Base-by-base conservation (phyloP, 2,888 invertebrate genomes). In the Eupithecia vulgata region DNA sequence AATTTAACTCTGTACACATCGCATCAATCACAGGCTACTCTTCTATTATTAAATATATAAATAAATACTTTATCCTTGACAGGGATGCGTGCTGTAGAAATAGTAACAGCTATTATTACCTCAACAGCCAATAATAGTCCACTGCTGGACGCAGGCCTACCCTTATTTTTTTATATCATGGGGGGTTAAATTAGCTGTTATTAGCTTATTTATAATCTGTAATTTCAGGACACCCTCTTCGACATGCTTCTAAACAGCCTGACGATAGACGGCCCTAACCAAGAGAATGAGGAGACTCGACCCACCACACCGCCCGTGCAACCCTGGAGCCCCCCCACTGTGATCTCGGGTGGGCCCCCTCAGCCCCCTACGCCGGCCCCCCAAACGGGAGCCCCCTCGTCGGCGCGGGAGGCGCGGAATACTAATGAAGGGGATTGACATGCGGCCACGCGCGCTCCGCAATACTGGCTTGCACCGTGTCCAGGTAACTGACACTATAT, bases 231-330 rank as follows among this genome's bases (percentile, higher is more conserved):
- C 79, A 90, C 91, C 25, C 83, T 94, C 42, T 93, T 94, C 85
- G 93, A 94, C 82, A 92, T 94, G 87, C 84, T 94, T 42, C 84
- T 94, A 66, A 91, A 90, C 85, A 92, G 90, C 75, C 82, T 94
- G 69, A 86, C 91, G 2, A 80, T 92, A 62, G 93, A 93, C 57
- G 83, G 87, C 7, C 59, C 67, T 68, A 75, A 74, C 77, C 75
- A 68, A 77, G 68, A 74, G 75, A 79, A 79, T 65, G 81, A 79
- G 62, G 82, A 83, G 67, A 77, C 84, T 74, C 85, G 85, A 15
- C 84, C 88, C 34, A 76, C 81, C 78, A 87, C 90, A 52, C 90
- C 89, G 40, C 92, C 91, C 82, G 88, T 89, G 80, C 91, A 90
- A 83, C 92, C 92, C 7, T 91, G 92, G 92, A 82, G 85, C 76